phyloP scores from a whole-genome alignment of 2,888 invertebrate species.

The Chloromyia formosa region DNA sequence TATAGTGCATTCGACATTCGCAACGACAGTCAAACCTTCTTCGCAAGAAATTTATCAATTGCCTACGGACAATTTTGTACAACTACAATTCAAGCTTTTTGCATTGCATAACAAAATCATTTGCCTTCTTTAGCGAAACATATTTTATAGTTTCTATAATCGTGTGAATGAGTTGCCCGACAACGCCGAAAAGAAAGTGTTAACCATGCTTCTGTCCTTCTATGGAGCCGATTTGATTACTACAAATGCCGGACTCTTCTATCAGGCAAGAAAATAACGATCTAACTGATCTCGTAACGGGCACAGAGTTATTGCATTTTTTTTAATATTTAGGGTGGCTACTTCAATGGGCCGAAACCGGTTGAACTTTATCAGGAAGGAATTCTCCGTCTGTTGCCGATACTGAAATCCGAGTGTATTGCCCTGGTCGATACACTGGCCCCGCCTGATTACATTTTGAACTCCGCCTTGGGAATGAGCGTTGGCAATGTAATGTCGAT shows the following conservation, averaged over 20 bases:
- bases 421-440: conserved; percentile 83
- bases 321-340: conserved; percentile 66
- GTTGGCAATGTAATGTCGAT: conserved; percentile 90
- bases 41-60: conserved; percentile 79
- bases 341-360: conserved; percentile 67
- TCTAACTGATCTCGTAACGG: not conserved
- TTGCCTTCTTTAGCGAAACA: conserved; percentile 62
- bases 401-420: conserved; percentile 77
- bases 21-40: conserved; percentile 87
- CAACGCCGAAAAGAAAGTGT: conserved; percentile 64
- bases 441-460: conserved; percentile 85
- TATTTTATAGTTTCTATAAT: conserved; percentile 64
- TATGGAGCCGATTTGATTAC: conserved; percentile 73
- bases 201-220: conserved; percentile 68
- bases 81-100: conserved; percentile 1
- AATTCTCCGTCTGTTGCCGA: conserved; percentile 71
- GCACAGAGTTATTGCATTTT: not conserved
- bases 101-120: too few relatives aligned
- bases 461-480: conserved; percentile 84
- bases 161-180: conserved; percentile 61
- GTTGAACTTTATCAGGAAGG: conserved; percentile 66
- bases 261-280: conserved; percentile 62
- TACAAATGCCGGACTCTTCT: conserved; percentile 75
- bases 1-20: conserved; percentile 76
- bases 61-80: conserved; percentile 79